Evolutionary conservation across 2,113 vertebrate species (phyloP).

Genomic region (Hippotragus niger): DNA sequence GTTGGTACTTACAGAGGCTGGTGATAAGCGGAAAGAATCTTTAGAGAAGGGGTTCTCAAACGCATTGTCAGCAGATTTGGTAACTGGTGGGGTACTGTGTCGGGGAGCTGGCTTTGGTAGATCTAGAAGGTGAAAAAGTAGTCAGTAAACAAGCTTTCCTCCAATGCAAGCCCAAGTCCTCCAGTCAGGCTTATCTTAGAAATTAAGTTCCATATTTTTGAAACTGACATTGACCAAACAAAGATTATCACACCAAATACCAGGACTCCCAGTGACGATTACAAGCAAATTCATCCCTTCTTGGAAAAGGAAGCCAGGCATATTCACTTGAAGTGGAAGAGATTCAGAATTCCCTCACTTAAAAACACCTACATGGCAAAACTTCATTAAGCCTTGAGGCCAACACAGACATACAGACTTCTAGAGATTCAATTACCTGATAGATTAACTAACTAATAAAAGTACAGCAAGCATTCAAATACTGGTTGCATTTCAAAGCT

Average conservation of each 20-base stretch:
- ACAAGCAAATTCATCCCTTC: not conserved
- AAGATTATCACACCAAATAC: not conserved
- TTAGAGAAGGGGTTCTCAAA: conserved; percentile 88
- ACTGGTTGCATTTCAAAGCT: not conserved
- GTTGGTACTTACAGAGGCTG: conserved; percentile 79
- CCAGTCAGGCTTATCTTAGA: not conserved
- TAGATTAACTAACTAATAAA: not conserved
- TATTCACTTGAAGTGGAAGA: not conserved
- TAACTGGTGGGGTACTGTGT: conserved; percentile 42
- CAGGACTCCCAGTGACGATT: not conserved
- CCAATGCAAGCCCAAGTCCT: not conserved
- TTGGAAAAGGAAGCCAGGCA: not conserved
- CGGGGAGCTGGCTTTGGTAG: conserved; percentile 76
- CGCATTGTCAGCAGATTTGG: conserved; percentile 69
- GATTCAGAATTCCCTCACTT: not conserved
- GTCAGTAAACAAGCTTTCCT: not conserved
- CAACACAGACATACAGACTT: not conserved
- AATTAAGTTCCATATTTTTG: not conserved
- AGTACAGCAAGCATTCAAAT: not conserved
- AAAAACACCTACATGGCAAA: not conserved
- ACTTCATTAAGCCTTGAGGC: not conserved
- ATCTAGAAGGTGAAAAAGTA: conserved; percentile 73
- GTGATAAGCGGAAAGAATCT: conserved; percentile 78
- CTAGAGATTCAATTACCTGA: not conserved
- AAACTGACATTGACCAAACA: not conserved